Conservation (phyloP, 1,140 invertebrate species). For the Ips nitidus region DNA sequence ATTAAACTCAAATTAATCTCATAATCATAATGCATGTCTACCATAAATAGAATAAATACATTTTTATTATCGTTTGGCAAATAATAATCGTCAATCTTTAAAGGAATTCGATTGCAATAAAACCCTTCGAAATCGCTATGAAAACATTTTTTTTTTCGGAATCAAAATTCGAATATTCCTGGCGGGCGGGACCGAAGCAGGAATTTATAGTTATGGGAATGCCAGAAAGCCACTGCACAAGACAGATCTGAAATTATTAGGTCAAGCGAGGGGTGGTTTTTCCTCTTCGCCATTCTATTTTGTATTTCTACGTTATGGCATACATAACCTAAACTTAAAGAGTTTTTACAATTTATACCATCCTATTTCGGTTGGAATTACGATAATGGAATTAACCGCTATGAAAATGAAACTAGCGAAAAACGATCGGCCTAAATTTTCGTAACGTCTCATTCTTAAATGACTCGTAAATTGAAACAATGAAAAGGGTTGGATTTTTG, state of each 20-base stretch:
- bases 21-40: neutral
- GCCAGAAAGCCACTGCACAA: constrained; percentile 7
- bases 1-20: too few species aligned
- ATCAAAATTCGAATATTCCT: constrained; percentile 21
- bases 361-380: neutral
- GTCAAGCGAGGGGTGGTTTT: constrained; percentile 5
- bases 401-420: too few species aligned
- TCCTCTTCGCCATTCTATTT: too few species aligned
- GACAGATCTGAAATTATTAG: constrained; percentile 13
- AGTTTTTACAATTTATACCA: neutral
- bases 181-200: constrained; percentile 5
- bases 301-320: neutral
- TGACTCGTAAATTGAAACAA: constrained; percentile 13
- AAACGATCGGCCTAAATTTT: too few species aligned
- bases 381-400: too few species aligned
- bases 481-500: constrained; percentile 21
- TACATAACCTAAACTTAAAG: neutral
- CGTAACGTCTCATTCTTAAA: constrained; percentile 4
- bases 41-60: constrained; percentile 11
- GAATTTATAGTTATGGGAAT: constrained; percentile 18
- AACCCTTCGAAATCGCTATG: constrained; percentile 2
- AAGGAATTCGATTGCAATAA: constrained; percentile 1
- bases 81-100: constrained; percentile 8
- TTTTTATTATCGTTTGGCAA: constrained; percentile 6
- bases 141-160: constrained; percentile 16